Percentiles rank a stretch among this genome's conserved stretches.
These are phyloP conservation scores for Limenitis camilla DNA, from an alignment of 2,888 invertebrate species.

Conservation along the genomic window DNA sequence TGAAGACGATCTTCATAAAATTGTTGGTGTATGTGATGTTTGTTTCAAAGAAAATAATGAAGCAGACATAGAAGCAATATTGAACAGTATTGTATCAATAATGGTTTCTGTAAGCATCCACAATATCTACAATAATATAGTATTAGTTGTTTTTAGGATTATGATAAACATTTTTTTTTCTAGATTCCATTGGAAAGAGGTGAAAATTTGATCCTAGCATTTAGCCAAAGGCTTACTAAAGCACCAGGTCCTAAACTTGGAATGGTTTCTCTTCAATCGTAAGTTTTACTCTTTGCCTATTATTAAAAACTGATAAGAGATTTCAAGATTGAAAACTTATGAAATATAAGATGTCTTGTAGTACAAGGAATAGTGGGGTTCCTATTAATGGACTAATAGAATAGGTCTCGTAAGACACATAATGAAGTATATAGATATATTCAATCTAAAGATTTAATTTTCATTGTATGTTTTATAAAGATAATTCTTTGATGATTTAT, in stretches of 20 bases:
- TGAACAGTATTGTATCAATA: slow-evolving; percentile 97
- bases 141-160: not conserved
- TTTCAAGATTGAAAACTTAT: not conserved
- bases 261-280: slow-evolving; percentile 88
- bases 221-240: slow-evolving; percentile 94
- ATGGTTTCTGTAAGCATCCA: slow-evolving; percentile 87
- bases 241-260: slow-evolving; percentile 87
- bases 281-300: slow-evolving; percentile 47
- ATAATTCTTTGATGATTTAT: no score
- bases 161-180: slow-evolving; percentile 18
- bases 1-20: slow-evolving; percentile 94
- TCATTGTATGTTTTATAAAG: no score
- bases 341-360: no score
- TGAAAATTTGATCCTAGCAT: slow-evolving; percentile 90
- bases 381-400: no score
- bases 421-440: no score
- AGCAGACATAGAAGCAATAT: slow-evolving; percentile 90
- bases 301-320: not conserved
- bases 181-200: slow-evolving; percentile 90
- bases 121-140: no score
- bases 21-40: slow-evolving; percentile 93
- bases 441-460: no score
- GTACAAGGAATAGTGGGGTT: no score
- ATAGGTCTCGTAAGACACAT: no score
- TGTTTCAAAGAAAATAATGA: slow-evolving; percentile 93